Evolutionary conservation across 2,888 invertebrate species (phyloP).

Genomic region (Fragum sueziense): DNA sequence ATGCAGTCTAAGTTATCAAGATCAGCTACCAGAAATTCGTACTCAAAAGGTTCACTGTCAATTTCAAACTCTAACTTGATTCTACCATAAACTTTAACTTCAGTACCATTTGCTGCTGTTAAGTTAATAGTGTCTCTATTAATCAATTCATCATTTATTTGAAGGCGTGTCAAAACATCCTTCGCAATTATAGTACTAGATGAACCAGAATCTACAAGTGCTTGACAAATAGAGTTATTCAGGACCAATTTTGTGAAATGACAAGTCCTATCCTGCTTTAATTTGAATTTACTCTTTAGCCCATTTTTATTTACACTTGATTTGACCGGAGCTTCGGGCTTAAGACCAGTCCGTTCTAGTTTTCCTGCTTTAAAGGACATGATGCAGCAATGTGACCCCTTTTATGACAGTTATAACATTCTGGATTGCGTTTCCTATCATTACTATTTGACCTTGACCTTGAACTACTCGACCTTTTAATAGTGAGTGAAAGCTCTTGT

Average conservation of each 20-base stretch:
- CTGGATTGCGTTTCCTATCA: not conserved
- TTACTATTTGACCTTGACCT: slow-evolving; percentile 4
- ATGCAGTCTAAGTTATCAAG: no score
- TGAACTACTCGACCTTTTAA: not conserved
- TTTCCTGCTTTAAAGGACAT: slow-evolving; percentile 7
- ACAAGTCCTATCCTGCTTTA: not conserved
- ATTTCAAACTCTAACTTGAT: slow-evolving; percentile 26
- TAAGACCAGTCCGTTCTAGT: not conserved
- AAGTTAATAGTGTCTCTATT: not conserved
- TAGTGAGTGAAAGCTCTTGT: not conserved
- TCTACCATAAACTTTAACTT: slow-evolving; percentile 26
- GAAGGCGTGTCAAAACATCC: not conserved
- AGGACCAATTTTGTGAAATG: not conserved
- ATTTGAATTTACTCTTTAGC: not conserved
- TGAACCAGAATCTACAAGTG: slow-evolving; percentile 6
- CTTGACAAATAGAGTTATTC: not conserved
- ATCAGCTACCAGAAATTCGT: slow-evolving; percentile 48
- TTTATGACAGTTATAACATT: slow-evolving; percentile 1
- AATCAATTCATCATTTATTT: not conserved
- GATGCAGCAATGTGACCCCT: not conserved
- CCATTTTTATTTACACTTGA: not conserved
- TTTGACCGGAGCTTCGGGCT: not conserved
- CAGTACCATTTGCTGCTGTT: slow-evolving; percentile 35
- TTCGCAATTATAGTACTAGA: not conserved
- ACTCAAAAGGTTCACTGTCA: slow-evolving; percentile 17